Evolutionary conservation across 2,888 invertebrate genomes (phyloP).

Genomic region (Lordiphosa andalusiaca): DNA sequence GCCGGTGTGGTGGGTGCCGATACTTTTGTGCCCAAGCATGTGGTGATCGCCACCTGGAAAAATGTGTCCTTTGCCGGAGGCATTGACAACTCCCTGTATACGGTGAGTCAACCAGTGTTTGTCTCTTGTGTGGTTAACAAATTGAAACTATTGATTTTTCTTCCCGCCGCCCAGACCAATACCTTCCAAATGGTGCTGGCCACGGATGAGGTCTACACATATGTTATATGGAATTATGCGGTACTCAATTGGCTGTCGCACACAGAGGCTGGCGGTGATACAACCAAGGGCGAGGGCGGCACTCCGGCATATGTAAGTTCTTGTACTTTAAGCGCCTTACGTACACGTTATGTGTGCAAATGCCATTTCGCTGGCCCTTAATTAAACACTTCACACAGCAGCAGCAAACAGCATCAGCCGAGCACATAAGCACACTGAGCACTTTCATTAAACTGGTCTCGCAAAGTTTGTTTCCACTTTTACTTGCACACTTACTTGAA

Average conservation of each 20-base stretch:
- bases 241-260: conserved; percentile 94
- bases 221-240: conserved; percentile 96
- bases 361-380: conserved; percentile 37
- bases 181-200: conserved; percentile 97
- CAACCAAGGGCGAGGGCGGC: conserved; percentile 92
- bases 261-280: conserved; percentile 94
- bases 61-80: conserved; percentile 96
- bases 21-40: conserved; percentile 94
- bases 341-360: conserved; percentile 1
- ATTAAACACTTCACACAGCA: conserved; percentile 45
- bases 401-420: conserved; percentile 20
- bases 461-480: too few species aligned
- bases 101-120: conserved; percentile 81
- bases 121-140: background rate
- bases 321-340: conserved; percentile 12
- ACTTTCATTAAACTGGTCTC: too few species aligned
- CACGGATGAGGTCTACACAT: conserved; percentile 96
- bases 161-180: conserved; percentile 87
- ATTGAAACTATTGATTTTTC: background rate
- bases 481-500: conserved; percentile 6
- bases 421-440: too few species aligned
- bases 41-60: conserved; percentile 95
- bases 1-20: conserved; percentile 95
- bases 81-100: conserved; percentile 88
- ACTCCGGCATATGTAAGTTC: conserved; percentile 90